Conservation (phyloP, 2,113 vertebrate species). For the Scortum barcoo region DNA sequence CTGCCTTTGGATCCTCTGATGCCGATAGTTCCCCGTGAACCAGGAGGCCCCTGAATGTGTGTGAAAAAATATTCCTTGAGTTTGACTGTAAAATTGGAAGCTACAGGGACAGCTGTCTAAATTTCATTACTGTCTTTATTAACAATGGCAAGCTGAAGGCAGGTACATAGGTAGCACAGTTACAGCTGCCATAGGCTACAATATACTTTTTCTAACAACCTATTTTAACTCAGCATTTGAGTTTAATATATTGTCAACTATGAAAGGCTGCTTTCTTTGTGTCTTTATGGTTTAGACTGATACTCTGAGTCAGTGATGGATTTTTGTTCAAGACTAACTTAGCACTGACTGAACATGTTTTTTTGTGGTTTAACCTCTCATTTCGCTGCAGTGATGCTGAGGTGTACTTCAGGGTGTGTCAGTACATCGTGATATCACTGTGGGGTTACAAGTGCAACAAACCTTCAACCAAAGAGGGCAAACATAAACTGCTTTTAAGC, state of each 20-base stretch:
- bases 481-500: neutral
- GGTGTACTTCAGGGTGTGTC: neutral
- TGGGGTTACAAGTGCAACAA: neutral
- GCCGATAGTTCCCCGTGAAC: constrained; percentile 87
- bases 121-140: neutral
- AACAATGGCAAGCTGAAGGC: neutral
- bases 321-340: neutral
- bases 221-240: neutral
- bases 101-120: neutral
- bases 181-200: neutral
- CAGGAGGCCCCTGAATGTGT: constrained; percentile 88
- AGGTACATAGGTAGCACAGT: neutral
- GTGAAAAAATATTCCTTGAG: constrained; percentile 2
- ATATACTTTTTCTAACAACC: neutral
- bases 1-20: constrained; percentile 90
- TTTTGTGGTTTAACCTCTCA: neutral
- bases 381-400: neutral
- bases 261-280: neutral
- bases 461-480: neutral
- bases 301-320: neutral
- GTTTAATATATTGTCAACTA: neutral
- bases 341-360: too few relatives aligned
- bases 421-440: neutral
- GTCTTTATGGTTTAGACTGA: neutral
- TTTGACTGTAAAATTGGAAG: neutral